These are phyloP conservation scores for Strix uralensis DNA, from an alignment of 2,113 vertebrate genomes.

Conservation along the genomic window DNA sequence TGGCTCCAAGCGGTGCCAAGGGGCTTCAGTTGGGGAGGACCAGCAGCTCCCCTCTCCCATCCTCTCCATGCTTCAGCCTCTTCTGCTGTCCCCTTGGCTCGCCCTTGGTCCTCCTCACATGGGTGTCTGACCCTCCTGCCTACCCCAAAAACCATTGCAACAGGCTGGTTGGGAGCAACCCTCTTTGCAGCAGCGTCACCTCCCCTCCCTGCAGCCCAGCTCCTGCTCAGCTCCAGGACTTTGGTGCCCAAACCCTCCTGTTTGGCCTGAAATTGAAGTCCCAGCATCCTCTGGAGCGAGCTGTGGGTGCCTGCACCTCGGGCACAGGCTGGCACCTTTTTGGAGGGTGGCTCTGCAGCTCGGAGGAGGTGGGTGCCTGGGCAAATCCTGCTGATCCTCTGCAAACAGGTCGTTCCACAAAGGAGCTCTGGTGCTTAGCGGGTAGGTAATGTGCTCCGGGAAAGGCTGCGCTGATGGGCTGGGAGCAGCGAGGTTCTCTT, in stretches of 20 bases:
- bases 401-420: neutral
- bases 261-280: too few species aligned
- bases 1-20: fast-evolving
- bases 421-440: neutral
- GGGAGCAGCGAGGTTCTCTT: neutral
- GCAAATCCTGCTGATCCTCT: neutral
- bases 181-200: neutral
- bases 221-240: neutral
- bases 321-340: neutral
- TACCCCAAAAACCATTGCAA: neutral
- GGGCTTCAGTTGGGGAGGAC: neutral
- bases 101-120: neutral
- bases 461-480: neutral
- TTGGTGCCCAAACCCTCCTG: neutral
- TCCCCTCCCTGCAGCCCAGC: neutral
- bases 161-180: fast-evolving
- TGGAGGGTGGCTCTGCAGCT: neutral
- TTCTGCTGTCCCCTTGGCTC: neutral
- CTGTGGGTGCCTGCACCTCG: fast-evolving
- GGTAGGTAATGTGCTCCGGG: neutral
- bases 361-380: neutral
- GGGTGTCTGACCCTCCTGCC: too few species aligned
- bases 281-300: fast-evolving
- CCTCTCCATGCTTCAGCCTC: neutral
- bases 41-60: too few species aligned